Evolutionary conservation across 2,888 invertebrate species (phyloP), one percentile per base, ranked within the genome.

Genomic region (Pogonocherus hispidulus): DNA sequence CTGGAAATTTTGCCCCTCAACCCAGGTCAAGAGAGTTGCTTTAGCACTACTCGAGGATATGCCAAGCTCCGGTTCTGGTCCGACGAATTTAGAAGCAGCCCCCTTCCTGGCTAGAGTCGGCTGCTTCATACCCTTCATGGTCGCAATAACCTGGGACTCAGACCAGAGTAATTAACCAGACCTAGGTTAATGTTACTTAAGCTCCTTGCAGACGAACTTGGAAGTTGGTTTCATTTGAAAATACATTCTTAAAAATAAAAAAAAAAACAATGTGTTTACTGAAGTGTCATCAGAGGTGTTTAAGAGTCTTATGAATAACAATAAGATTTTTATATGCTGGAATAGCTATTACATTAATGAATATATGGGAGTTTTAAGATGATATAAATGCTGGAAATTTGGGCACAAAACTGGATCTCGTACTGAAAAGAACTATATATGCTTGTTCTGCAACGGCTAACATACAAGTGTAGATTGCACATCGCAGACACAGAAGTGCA

Each of bases 381-480:
- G 64, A 32, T 68, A 27, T 27, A 68, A 68, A 64, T 68, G 68
- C 37, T 68, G 68, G 59, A 68, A 44, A 52, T 52, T 44, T 59
- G 44, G 54, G 8, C 64, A 64, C 19, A 68, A 59, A 52, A 59
- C 59, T 35, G 37, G 18, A 27, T 19, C 54, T 35, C 54, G 52
- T 23, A 16, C 14, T 8, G 14, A 11, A 37, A 2, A 20, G 6
- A 22, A 4, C 1, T n/a, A 22, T 14, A 22, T 49, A 1, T 62
- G 51, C 37, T 41, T 51, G 3, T n/a, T 37, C 18, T 62, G 62
- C 16, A 37, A 37, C 8, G 51, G 35, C 3, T 4, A 52, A 2
- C 16, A 59, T 22, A 59, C 20, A 22, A 41, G 22, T 22, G 6
- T 1, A 4, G 56, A 57, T 3, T 60, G 49, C n/a, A 44, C 1